Conservation (phyloP, 2,797 vertebrate species). For the Tauraco hartlaubi region DNA sequence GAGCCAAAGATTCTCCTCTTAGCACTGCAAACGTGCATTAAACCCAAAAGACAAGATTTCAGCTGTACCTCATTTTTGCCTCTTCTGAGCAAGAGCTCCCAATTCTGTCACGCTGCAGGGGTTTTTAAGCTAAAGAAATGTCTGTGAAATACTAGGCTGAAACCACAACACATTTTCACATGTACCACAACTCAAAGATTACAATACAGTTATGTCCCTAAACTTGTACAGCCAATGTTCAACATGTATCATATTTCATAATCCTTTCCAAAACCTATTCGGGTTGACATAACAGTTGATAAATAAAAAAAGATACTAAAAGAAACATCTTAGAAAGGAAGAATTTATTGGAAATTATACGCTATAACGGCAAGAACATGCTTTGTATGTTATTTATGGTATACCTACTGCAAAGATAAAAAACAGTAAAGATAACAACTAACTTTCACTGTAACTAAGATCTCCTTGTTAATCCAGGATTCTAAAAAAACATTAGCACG, state of each 20-base stretch:
- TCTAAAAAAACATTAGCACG: neutral
- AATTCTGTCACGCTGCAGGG: neutral
- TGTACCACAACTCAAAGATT: neutral
- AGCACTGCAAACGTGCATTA: neutral
- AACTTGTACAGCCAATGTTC: neutral
- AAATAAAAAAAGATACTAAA: neutral
- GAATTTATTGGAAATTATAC: neutral
- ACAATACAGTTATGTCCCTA: neutral
- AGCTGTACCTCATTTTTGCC: neutral
- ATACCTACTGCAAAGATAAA: neutral
- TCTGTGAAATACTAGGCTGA: neutral
- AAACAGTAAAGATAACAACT: neutral
- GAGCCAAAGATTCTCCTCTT: slow-evolving; percentile 8
- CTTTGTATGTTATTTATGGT: neutral
- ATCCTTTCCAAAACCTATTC: neutral
- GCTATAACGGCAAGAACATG: fast-evolving
- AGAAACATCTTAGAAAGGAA: neutral
- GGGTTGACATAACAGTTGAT: neutral
- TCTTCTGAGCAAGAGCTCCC: neutral
- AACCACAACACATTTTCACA: neutral
- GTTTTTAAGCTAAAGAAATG: neutral
- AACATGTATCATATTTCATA: fast-evolving
- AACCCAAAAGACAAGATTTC: neutral
- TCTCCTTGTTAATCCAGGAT: neutral
- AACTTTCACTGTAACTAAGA: neutral